Evolutionary conservation across 2,797 vertebrate species (phyloP), one percentile per base, ranked within the genome.

Genomic region (Microtus agrestis): DNA sequence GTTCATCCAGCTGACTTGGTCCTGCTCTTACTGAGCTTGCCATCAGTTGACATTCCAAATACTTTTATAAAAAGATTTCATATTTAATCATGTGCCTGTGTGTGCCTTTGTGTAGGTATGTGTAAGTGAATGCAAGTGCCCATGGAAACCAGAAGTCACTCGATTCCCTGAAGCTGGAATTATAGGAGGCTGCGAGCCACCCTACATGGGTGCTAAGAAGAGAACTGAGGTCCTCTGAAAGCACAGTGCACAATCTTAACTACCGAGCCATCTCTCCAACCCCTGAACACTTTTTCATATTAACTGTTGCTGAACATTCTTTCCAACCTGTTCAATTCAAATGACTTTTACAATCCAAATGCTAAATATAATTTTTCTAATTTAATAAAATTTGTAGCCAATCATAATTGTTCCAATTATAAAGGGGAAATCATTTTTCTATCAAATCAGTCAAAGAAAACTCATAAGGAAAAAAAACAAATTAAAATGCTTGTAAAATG

Each of bases 391-490:
- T 79, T 74, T n/a, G 48, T 34, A 40, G 89, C 25, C 65, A 81
- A 93, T 37, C 63, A 92, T 3, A 40, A 37, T 61, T 74, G 40
- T 63, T 17, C 61, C 10, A 11, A 23, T 69, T 61, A 76, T 15
- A 86, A 94, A 90, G 51, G 17, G 6, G 48, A 95, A 92, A 89
- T 87, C 31, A 27, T 25, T 95, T 92, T 86, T n/a, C 63, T 17
- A 84, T 67, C 80, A 88, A 92, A 84, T n/a, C 34, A 80, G 69
- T 87, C 34, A 63, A 92, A 91, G 61, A 89, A 80, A 80, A 31
- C 37, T 91, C 54, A 14, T 76, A 67, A 82, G 56, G n/a, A 84
- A 86, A 94, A 48, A 84, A 86, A 94, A 63, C 21, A 37, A 91
- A 78, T 74, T 34, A 61, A 94, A 93, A 91, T 84, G 37, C 51